Conservation (phyloP, 2,113 vertebrate species). For the Ptychochromis oligacanthus region DNA sequence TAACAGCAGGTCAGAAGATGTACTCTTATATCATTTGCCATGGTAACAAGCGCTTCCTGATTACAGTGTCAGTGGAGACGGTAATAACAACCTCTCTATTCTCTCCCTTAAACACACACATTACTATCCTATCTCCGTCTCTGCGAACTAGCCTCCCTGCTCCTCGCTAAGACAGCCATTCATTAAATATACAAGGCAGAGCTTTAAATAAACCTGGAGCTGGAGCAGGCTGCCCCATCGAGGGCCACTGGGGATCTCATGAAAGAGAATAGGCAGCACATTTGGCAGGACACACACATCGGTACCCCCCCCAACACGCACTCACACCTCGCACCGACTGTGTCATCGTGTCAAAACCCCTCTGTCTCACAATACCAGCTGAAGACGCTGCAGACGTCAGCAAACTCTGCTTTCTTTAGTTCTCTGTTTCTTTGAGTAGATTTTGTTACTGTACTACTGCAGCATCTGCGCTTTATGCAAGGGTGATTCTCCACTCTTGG, state of each 20-base stretch:
- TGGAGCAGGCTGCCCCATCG: slow-evolving; percentile 41
- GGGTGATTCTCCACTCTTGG: neutral
- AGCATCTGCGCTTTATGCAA: slow-evolving; percentile 32
- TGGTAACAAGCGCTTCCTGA: slow-evolving; percentile 58
- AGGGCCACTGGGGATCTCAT: slow-evolving; percentile 52
- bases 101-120: slow-evolving; percentile 69
- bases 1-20: slow-evolving; percentile 11
- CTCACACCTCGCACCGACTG: slow-evolving; percentile 36
- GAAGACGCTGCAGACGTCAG: slow-evolving; percentile 58
- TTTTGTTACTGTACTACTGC: slow-evolving; percentile 39
- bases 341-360: slow-evolving; percentile 44
- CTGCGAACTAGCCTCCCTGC: slow-evolving; percentile 26
- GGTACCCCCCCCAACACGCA: neutral
- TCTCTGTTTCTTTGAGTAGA: slow-evolving; percentile 34
- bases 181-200: slow-evolving; percentile 79
- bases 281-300: slow-evolving; percentile 36
- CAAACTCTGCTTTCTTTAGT: slow-evolving; percentile 22
- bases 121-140: slow-evolving; percentile 48
- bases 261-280: slow-evolving; percentile 57
- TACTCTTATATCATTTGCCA: slow-evolving; percentile 46
- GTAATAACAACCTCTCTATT: slow-evolving; percentile 64
- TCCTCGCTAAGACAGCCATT: slow-evolving; percentile 64
- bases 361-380: slow-evolving; percentile 18
- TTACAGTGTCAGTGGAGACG: slow-evolving; percentile 37
- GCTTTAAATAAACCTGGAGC: slow-evolving; percentile 76